Base-by-base conservation (phyloP, 2,888 invertebrate species). In the Agonum fuliginosum region DNA sequence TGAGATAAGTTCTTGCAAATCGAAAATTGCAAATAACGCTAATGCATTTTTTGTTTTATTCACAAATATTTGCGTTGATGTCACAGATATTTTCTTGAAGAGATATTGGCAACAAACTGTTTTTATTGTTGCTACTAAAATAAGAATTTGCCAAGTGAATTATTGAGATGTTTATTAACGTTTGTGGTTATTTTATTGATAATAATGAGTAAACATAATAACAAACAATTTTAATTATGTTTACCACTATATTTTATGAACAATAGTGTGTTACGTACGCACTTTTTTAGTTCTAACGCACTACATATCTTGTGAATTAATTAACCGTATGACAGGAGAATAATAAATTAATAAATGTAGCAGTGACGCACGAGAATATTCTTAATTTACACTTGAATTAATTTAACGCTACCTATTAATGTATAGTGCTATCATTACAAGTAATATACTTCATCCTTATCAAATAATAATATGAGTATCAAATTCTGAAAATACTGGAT, bases 311-410 rank as follows among this genome's bases (percentile, higher is more conserved):
- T 54, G n/a, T 2, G n/a, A n/a, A 24, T 24, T 19, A 48, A 20
- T 48, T 48, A 27, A 54, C 54, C 24, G 24, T n/a, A 54, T 48
- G 48, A 48, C 12, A 12, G 22, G 20, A 51, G 54, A 54, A 54
- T 54, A 54, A 54, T 54, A 54, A 54, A 54, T 54, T 54, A 20
- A 12, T 51, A n/a, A 3, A n/a, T 37, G n/a, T n/a, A 54, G 54
- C n/a, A 24, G 27, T 54, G 54, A 54, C 54, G 54, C 54, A 54
- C 54, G 12, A 10, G 5, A 4, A n/a, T 6, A 1, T n/a, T 51
- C n/a, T 8, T 51, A 54, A 51, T 3, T 51, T 54, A 27, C 54
- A 54, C 12, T 3, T 54, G 54, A 24, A 54, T 54, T 54, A 24
- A 54, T 51, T 24, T 51, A 51, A 10, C 22, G 20, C 14, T 43